A percentile compares a stretch with the other conserved stretches of the same genome.
phyloP scores from a whole-genome alignment of 1,140 invertebrate genomes.

The Carcinoscorpius rotundicauda region DNA sequence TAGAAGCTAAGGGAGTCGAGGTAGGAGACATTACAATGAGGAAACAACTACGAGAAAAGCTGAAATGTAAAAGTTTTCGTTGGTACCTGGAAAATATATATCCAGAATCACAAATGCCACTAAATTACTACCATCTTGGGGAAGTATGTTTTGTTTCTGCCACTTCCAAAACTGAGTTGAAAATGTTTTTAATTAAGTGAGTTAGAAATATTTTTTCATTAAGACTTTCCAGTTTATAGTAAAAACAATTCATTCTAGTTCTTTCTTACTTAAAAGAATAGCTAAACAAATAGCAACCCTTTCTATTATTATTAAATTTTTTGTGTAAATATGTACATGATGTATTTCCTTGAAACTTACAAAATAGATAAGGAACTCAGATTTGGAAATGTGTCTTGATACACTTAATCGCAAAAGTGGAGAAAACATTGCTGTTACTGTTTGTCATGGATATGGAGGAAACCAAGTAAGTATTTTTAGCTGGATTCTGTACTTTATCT shows the following conservation, averaged over 20 bases:
- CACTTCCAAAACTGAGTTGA: too few relatives aligned
- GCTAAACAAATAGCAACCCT: too few relatives aligned
- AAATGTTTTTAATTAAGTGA: too few relatives aligned
- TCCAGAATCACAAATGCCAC: slow-evolving; percentile 91
- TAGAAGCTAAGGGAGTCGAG: slow-evolving; percentile 61
- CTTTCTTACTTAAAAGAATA: too few relatives aligned
- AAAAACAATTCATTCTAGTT: too few relatives aligned
- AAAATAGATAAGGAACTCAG: slow-evolving; percentile 69
- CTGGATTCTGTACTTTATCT: too few relatives aligned
- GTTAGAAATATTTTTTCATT: too few relatives aligned
- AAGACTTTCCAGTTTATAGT: too few relatives aligned
- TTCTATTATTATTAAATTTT: too few relatives aligned
- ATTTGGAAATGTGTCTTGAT: slow-evolving; percentile 79
- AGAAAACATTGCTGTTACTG: slow-evolving; percentile 83
- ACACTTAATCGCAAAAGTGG: slow-evolving; percentile 89
- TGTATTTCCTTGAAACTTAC: too few relatives aligned
- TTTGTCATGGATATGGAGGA: slow-evolving; percentile 92
- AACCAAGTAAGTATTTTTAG: slow-evolving; percentile 62
- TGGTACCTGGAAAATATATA: slow-evolving; percentile 87
- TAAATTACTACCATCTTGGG: slow-evolving; percentile 91
- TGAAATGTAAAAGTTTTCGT: slow-evolving; percentile 92
- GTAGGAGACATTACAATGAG: slow-evolving; percentile 74
- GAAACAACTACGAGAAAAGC: slow-evolving; percentile 53
- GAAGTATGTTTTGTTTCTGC: slow-evolving; percentile 53
- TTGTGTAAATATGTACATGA: too few relatives aligned